Evolutionary conservation across 2,113 vertebrate genomes (phyloP).

Genomic region (Ailuropoda melanoleuca): DNA sequence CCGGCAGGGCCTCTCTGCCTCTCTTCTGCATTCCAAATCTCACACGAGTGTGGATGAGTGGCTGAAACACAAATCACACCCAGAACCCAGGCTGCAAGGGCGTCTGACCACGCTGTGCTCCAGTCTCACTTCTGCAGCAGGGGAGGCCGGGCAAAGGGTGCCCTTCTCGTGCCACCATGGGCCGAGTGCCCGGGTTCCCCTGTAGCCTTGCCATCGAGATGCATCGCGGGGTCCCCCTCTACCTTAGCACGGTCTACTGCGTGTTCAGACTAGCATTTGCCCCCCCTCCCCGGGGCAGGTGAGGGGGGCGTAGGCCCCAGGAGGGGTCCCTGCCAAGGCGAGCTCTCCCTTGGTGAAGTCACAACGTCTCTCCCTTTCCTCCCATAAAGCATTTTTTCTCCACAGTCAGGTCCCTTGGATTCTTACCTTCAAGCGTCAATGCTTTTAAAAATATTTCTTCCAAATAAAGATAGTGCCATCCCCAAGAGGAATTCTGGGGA

Average conservation of each 20-base stretch:
- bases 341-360: neutral
- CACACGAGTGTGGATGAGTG: neutral
- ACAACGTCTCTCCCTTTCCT: neutral
- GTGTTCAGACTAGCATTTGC: neutral
- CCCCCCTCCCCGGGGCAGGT: too few relatives aligned
- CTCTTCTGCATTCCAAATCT: too few relatives aligned
- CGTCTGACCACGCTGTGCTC: neutral
- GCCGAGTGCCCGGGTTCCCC: neutral
- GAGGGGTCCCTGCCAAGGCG: neutral
- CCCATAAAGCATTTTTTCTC: neutral
- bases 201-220: neutral
- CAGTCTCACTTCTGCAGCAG: neutral
- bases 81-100: neutral
- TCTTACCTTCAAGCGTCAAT: neutral
- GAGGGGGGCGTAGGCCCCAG: too few relatives aligned
- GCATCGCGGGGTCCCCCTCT: accelerated
- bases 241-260: neutral
- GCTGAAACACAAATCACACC: neutral
- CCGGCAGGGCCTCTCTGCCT: neutral
- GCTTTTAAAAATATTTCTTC: conserved; percentile 39
- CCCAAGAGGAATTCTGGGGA: conserved; percentile 16
- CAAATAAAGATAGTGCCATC: neutral
- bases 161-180: neutral
- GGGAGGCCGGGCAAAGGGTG: too few relatives aligned
- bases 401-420: neutral